Conservation (phyloP, 2,797 vertebrate species). For the Lepidocolaptes lacrymiger region DNA sequence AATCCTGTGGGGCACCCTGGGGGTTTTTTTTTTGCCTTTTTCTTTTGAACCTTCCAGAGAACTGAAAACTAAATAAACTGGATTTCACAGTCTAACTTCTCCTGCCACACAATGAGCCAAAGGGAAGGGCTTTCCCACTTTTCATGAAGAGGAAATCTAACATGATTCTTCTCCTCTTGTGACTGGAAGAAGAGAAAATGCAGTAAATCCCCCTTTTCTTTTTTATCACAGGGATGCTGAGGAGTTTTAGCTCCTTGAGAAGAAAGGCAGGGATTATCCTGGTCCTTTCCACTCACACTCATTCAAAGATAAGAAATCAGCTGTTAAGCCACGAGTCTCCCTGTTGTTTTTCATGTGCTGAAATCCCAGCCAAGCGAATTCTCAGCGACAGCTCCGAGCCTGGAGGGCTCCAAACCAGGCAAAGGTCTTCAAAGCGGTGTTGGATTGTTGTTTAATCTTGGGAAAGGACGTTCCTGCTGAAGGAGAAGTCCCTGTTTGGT, state of each 20-base stretch:
- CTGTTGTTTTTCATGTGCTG: neutral
- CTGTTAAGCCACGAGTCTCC: neutral
- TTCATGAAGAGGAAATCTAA: neutral
- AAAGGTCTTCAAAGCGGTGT: neutral
- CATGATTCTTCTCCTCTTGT: neutral
- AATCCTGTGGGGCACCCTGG: neutral
- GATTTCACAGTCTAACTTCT: neutral
- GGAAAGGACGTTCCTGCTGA: neutral
- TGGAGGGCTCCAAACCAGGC: neutral
- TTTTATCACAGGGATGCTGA: neutral
- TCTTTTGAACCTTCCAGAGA: slow-evolving; percentile 22
- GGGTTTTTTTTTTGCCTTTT: neutral
- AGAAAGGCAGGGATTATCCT: neutral
- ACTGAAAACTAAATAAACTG: neutral
- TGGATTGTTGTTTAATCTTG: neutral
- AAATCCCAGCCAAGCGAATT: neutral
- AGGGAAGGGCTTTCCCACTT: neutral
- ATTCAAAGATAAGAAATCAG: neutral
- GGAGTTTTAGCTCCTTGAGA: neutral
- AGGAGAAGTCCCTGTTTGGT: neutral
- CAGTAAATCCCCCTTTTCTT: neutral
- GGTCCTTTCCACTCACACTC: neutral
- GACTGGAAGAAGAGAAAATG: neutral
- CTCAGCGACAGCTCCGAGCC: neutral
- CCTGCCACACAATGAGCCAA: neutral